These are phyloP conservation scores for Scaptomyza tumidula DNA, from an alignment of 2,888 invertebrate genomes.

Conservation along the genomic window DNA sequence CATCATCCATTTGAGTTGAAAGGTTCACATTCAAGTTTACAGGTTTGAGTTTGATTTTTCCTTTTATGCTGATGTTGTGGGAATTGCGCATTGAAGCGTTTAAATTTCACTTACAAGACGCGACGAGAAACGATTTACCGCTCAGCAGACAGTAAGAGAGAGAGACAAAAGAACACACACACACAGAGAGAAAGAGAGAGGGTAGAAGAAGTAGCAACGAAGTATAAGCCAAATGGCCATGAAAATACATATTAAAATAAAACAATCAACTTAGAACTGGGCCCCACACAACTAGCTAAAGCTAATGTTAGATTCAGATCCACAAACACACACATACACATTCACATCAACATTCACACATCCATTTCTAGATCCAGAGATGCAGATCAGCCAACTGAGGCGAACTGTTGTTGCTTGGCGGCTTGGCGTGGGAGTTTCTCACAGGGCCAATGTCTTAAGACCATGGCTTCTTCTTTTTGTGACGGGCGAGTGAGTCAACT, in stretches of 20 bases:
- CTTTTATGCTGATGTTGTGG: constrained; percentile 33
- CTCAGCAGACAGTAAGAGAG: constrained; percentile 3
- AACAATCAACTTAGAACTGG: constrained; percentile 31
- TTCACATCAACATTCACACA: background rate
- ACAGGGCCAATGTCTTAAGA: constrained; percentile 64
- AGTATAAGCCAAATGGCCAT: constrained; percentile 32
- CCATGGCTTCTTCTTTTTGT: constrained; percentile 6
- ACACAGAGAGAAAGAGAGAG: background rate
- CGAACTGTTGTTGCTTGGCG: constrained; percentile 7
- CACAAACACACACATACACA: background rate
- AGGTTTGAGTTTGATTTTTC: background rate
- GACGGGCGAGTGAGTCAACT: constrained; percentile 45
- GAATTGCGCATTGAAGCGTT: constrained; percentile 69
- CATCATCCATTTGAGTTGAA: background rate
- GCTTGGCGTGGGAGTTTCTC: constrained; percentile 77
- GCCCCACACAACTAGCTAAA: constrained; percentile 17
- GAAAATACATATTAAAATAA: constrained; percentile 39
- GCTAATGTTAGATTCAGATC: background rate
- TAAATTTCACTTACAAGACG: constrained; percentile 38
- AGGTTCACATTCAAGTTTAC: constrained; percentile 9
- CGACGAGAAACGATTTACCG: constrained; percentile 51
- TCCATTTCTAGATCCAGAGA: constrained; percentile 28
- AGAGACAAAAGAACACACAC: background rate
- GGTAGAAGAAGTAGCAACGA: background rate
- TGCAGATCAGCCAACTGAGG: constrained; percentile 38